Evolutionary conservation across 2,888 invertebrate species (phyloP), one percentile per base, ranked within the genome.

Genomic region (Spilarctia lutea): DNA sequence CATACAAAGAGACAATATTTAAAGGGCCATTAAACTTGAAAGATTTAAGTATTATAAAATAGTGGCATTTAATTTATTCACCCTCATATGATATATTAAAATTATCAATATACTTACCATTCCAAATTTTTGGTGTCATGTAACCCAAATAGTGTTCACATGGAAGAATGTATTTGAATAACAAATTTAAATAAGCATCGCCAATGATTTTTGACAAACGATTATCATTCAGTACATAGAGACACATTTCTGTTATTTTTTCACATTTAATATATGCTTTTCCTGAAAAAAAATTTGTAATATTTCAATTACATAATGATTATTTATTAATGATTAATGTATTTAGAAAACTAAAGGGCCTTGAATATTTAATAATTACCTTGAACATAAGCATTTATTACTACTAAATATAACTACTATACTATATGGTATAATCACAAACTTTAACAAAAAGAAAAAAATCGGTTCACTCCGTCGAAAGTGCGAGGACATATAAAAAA

Each of bases 61-160:
- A 6, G 11, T 18, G 3, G 3, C 13, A 27, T 27, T 60, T 24
- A 24, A 20, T 52, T 60, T 60, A 56, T n/a, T 3, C 1, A 56
- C n/a, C n/a, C 11, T 3, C 3, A n/a, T n/a, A n/a, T 20, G 10
- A 30, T 35, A 18, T 27, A 8, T 33, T 33, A 39, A 20, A 52
- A 24, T n/a, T 48, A 24, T 56, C 8, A 72, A 30, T 13, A 35
- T 67, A 75, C 81, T 75, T 91, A 97, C 97, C 96, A 89, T 94
- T 94, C 97, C 97, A 97, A 75, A 95, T 92, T 68, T 92, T 86
- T 52, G 93, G 91, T 67, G 93, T 89, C 69, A 97, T 96, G 75
- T 91, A 90, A 7, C 94, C 93, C 83, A 96, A 91, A 85, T 96
- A 96, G 83, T 94, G 87, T 76, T 95, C 91, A 87, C 93, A 93